Evolutionary conservation across 2,797 vertebrate species (phyloP).

Genomic region (Periparus ater): DNA sequence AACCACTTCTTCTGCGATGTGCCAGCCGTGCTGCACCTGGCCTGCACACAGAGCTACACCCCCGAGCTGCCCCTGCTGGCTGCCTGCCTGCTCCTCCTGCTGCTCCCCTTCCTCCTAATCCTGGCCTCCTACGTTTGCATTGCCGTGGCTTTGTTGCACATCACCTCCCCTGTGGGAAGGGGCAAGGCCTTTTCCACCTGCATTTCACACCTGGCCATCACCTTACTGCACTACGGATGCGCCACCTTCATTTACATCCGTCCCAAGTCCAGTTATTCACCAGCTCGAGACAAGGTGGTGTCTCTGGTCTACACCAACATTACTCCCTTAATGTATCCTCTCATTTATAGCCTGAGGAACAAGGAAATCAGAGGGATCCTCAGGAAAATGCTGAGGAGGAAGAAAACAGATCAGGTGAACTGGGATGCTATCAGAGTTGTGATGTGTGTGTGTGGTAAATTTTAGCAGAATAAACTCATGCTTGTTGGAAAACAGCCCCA

Average conservation of each 20-base stretch:
- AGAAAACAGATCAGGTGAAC: neutral
- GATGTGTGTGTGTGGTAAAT: neutral
- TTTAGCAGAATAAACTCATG: neutral
- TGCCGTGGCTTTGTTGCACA: neutral
- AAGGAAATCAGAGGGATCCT: constrained; percentile 62
- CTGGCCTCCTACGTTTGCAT: constrained; percentile 62
- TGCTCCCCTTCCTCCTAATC: constrained; percentile 70
- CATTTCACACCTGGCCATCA: constrained; percentile 52
- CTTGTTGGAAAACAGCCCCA: neutral
- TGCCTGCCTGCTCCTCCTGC: constrained; percentile 62
- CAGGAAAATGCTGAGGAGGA: constrained; percentile 49
- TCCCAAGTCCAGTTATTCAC: constrained; percentile 69
- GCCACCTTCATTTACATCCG: constrained; percentile 71
- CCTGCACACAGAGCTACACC: constrained; percentile 40
- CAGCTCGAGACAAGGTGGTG: constrained; percentile 60
- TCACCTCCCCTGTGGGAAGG: neutral
- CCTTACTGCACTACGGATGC: constrained; percentile 71
- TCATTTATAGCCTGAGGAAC: constrained; percentile 74
- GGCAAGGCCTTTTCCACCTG: constrained; percentile 67
- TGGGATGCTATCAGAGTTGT: neutral
- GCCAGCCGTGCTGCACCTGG: constrained; percentile 52
- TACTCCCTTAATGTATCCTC: constrained; percentile 72
- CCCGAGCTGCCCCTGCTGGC: constrained; percentile 66
- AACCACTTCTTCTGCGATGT: constrained; percentile 72
- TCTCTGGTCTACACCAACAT: constrained; percentile 74